A percentile compares a stretch with the other conserved stretches of the same genome.
Evolutionary conservation across 2,888 invertebrate species (phyloP).

Genomic region (Drosophila anceps): DNA sequence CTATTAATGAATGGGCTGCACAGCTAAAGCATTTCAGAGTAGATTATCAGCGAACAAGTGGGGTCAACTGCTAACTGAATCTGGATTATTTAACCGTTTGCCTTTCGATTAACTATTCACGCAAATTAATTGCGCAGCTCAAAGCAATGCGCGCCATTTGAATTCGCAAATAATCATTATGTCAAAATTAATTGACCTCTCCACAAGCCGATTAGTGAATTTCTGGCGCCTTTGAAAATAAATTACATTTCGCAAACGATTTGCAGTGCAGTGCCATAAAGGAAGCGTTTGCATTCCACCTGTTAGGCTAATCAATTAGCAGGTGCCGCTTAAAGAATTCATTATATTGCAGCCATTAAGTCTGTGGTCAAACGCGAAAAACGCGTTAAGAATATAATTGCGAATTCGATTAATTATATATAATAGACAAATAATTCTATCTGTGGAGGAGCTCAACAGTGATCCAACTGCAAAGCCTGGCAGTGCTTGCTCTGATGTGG

Average conservation of each 20-base stretch:
- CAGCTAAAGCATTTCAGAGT: not conserved
- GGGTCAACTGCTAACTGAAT: not conserved
- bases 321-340: not conserved
- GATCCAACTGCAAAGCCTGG: no score
- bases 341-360: not conserved
- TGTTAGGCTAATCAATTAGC: not conserved
- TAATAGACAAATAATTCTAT: not conserved
- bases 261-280: not conserved
- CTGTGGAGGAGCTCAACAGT: not conserved
- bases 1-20: not conserved
- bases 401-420: not conserved
- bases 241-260: not conserved
- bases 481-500: no score
- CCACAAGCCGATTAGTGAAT: not conserved
- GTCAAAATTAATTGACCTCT: slow-evolving; percentile 4
- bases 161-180: slow-evolving; percentile 4
- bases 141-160: slow-evolving; percentile 1
- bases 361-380: not conserved
- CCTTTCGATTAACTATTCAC: not conserved
- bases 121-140: slow-evolving; percentile 1
- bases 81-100: not conserved
- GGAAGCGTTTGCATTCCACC: not conserved
- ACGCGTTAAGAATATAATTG: not conserved
- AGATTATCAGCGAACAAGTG: not conserved
- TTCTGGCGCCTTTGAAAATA: not conserved